phyloP scores from a whole-genome alignment of 2,888 invertebrate species.

The Pterostichus niger region DNA sequence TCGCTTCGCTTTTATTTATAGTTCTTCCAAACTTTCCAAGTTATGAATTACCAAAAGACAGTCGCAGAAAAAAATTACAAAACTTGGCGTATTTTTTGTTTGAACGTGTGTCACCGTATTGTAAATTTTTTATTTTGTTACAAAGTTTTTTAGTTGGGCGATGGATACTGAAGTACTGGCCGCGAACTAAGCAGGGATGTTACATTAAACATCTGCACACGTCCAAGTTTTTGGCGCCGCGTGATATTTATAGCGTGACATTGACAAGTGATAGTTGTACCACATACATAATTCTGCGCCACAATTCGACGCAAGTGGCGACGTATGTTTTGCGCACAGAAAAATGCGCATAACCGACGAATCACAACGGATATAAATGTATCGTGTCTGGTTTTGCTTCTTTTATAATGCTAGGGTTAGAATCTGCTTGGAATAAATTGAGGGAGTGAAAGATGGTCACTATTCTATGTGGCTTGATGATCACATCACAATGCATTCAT shows the following conservation, averaged over 20 bases:
- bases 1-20: constrained; percentile 14
- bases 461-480: too few species aligned
- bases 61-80: constrained; percentile 25
- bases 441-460: too few species aligned
- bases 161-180: constrained; percentile 1
- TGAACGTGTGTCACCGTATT: constrained; percentile 32
- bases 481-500: too few species aligned
- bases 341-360: constrained; percentile 47
- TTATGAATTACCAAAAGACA: constrained; percentile 37
- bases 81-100: constrained; percentile 44
- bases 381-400: not conserved
- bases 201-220: constrained; percentile 64
- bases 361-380: constrained; percentile 24
- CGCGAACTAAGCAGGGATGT: constrained; percentile 15
- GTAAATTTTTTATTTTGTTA: constrained; percentile 59
- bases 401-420: not conserved
- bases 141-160: constrained; percentile 47
- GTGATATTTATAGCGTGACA: constrained; percentile 57
- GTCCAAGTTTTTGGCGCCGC: constrained; percentile 61
- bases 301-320: not conserved
- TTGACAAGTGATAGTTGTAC: constrained; percentile 59
- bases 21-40: constrained; percentile 32
- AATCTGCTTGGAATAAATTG: too few species aligned
- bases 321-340: not conserved
- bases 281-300: constrained; percentile 49